Percentiles rank a stretch among this genome's conserved stretches.
Evolutionary conservation across 2,888 invertebrate species (phyloP).

Genomic region (Drosophila austrosaltans): DNA sequence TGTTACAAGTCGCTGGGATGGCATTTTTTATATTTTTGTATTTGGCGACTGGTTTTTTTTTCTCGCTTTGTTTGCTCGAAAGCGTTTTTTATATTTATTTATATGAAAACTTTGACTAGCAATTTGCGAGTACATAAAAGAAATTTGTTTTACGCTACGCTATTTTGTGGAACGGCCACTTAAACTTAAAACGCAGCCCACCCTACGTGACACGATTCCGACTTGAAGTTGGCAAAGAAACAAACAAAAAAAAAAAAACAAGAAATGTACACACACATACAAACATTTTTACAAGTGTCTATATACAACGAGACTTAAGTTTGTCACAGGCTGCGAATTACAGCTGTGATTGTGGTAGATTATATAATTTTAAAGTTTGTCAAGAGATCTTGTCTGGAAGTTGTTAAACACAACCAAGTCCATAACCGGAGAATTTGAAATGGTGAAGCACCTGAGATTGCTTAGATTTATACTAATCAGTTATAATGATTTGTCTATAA

Average conservation of each 20-base stretch:
- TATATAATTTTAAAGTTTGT: conserved; percentile 63
- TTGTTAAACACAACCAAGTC: conserved; percentile 27
- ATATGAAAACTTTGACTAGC: conserved; percentile 75
- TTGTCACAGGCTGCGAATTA: conserved; percentile 32
- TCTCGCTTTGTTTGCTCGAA: conserved; percentile 52
- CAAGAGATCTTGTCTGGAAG: conserved; percentile 36
- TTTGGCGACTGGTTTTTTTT: conserved; percentile 22
- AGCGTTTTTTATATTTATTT: conserved; percentile 73
- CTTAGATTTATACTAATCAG: background rate
- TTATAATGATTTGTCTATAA: too few species aligned
- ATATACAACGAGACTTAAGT: conserved; percentile 54
- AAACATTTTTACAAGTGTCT: too few species aligned
- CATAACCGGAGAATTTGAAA: background rate
- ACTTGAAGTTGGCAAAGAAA: conserved; percentile 65
- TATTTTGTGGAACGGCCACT: conserved; percentile 78
- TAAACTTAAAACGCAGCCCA: conserved; percentile 63
- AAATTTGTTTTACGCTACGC: conserved; percentile 74
- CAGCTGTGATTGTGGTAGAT: conserved; percentile 55
- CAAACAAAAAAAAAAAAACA: conserved; percentile 54
- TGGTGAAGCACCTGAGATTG: background rate
- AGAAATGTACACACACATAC: conserved; percentile 33
- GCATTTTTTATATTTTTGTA: conserved; percentile 54
- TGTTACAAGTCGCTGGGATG: conserved; percentile 67
- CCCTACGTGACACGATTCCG: conserved; percentile 55
- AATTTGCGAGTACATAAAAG: conserved; percentile 78